Conservation (phyloP, 2,113 vertebrate genomes). For the Typhlomys cinereus region DNA sequence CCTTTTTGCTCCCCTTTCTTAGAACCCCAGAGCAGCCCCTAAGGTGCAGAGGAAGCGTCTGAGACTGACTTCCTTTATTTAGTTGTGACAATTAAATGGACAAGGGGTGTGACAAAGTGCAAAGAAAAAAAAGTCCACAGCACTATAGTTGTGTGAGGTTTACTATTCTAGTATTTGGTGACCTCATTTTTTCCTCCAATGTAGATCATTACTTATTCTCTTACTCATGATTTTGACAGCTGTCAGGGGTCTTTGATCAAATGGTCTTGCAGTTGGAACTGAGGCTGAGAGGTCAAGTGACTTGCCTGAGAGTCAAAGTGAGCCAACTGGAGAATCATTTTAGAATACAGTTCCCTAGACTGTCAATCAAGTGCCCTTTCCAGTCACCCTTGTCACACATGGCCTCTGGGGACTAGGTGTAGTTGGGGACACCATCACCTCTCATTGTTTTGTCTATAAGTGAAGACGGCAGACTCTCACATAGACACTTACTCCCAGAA, state of each 20-base stretch:
- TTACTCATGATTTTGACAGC: conserved; percentile 20
- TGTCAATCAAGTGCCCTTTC: background rate
- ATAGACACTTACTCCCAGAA: background rate
- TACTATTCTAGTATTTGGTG: background rate
- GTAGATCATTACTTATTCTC: background rate
- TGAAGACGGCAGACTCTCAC: background rate
- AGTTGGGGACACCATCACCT: background rate
- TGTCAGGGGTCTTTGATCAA: background rate
- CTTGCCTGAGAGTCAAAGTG: background rate
- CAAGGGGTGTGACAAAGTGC: background rate
- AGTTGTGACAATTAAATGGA: background rate
- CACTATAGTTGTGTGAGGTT: background rate
- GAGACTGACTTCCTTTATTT: background rate
- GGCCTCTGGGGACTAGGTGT: background rate
- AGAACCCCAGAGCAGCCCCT: background rate
- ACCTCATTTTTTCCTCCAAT: background rate
- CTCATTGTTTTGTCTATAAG: background rate
- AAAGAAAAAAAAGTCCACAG: background rate
- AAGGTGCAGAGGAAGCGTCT: background rate
- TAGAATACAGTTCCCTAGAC: background rate
- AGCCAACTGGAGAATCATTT: background rate
- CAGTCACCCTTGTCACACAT: background rate
- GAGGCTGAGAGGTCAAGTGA: background rate
- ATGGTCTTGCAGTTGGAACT: background rate
- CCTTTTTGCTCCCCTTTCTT: background rate